Percentiles rank a stretch among this genome's conserved stretches.
Evolutionary conservation across 2,113 vertebrate genomes (phyloP).

Genomic region (Xiphophorus hellerii): DNA sequence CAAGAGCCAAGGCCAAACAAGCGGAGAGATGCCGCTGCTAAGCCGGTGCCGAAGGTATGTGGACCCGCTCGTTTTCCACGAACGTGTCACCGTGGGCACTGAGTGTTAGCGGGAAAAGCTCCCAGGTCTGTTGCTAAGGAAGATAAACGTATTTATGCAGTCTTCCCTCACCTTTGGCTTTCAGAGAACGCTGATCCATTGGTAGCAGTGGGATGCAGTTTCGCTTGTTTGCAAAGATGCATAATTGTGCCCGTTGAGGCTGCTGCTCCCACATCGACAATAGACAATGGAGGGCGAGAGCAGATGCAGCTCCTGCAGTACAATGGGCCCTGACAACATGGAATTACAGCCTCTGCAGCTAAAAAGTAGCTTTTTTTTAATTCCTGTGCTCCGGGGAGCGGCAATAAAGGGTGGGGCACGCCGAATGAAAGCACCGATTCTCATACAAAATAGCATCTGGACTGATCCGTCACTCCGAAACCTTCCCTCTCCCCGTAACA

Average conservation of each 20-base stretch:
- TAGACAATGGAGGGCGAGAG: constrained; percentile 58
- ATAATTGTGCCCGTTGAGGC: constrained; percentile 62
- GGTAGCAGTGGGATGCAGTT: constrained; percentile 40
- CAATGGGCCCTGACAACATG: constrained; percentile 72
- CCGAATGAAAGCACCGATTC: constrained; percentile 58
- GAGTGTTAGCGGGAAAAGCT: constrained; percentile 38
- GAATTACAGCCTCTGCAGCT: constrained; percentile 69
- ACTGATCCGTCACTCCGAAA: constrained; percentile 23
- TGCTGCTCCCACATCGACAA: constrained; percentile 58
- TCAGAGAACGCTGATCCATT: constrained; percentile 47
- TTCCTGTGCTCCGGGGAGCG: constrained; percentile 47
- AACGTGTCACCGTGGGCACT: constrained; percentile 42
- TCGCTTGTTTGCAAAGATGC: constrained; percentile 40
- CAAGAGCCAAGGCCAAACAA: constrained; percentile 63
- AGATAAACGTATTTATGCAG: constrained; percentile 63
- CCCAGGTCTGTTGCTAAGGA: constrained; percentile 40
- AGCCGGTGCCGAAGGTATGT: constrained; percentile 29
- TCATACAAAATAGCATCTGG: constrained; percentile 33
- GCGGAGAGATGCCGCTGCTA: constrained; percentile 28
- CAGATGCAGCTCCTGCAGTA: constrained; percentile 65
- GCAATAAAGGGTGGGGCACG: constrained; percentile 44
- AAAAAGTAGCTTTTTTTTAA: constrained; percentile 59
- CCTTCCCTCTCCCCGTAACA: constrained; percentile 18
- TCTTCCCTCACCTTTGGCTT: constrained; percentile 54
- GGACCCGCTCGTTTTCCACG: constrained; percentile 59